These are phyloP conservation scores for Phrixothrix hirtus DNA, from an alignment of 2,888 invertebrate species.

Conservation along the genomic window DNA sequence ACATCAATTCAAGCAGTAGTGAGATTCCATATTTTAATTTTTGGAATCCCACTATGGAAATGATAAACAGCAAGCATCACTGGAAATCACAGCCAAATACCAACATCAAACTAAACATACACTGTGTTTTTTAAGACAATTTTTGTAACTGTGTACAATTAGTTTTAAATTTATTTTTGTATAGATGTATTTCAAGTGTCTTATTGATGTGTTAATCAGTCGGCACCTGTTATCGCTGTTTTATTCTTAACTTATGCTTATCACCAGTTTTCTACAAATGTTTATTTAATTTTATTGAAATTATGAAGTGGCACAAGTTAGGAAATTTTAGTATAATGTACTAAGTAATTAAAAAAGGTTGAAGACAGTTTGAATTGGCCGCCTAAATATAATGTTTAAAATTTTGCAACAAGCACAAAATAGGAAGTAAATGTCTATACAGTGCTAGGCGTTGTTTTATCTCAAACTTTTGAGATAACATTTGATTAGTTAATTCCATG, in stretches of 20 bases:
- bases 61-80: conserved; percentile 19
- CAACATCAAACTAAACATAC: conserved; percentile 28
- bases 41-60: conserved; percentile 20
- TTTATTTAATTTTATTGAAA: neutral
- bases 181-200: conserved; percentile 21
- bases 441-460: too few species aligned
- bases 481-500: too few species aligned
- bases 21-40: conserved; percentile 24
- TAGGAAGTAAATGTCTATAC: neutral
- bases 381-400: too few species aligned
- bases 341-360: too few species aligned
- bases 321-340: conserved; percentile 1
- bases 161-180: conserved; percentile 13
- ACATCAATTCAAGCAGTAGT: conserved; percentile 36
- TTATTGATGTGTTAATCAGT: conserved; percentile 42
- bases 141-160: conserved; percentile 16
- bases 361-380: too few species aligned
- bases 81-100: conserved; percentile 12
- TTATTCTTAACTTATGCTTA: conserved; percentile 23
- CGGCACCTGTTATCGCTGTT: conserved; percentile 46
- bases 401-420: too few species aligned
- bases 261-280: conserved; percentile 42
- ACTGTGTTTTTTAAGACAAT: conserved; percentile 17
- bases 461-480: too few species aligned
- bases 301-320: conserved; percentile 4